A percentile compares a stretch with the other conserved stretches of the same genome.
These are phyloP conservation scores for Malacoctenus gilli DNA, from an alignment of 2,797 vertebrate species.

Conservation along the genomic window DNA sequence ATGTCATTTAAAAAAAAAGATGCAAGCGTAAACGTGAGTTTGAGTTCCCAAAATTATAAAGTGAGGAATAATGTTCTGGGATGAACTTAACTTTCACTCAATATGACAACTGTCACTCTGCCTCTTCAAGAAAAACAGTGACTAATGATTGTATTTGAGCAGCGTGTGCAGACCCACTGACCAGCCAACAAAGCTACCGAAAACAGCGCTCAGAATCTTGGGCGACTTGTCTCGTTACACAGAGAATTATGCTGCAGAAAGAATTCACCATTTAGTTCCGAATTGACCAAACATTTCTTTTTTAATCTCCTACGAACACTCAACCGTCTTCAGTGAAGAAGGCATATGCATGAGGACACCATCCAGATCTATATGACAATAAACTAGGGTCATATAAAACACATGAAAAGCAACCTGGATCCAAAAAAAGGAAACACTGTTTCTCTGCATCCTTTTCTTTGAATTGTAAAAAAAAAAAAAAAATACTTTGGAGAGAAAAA, in stretches of 20 bases:
- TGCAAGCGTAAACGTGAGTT: too few relatives aligned
- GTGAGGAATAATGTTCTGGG: neutral
- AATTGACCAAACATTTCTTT: too few relatives aligned
- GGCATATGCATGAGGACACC: conserved; percentile 4
- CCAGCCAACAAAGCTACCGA: neutral
- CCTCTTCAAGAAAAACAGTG: conserved; percentile 6
- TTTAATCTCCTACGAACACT: too few relatives aligned
- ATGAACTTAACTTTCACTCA: neutral
- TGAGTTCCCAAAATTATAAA: too few relatives aligned
- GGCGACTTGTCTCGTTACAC: too few relatives aligned
- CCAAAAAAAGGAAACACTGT: neutral
- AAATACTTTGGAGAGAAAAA: conserved; percentile 10
- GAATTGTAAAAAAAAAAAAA: neutral
- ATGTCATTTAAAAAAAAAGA: too few relatives aligned
- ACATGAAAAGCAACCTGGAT: neutral
- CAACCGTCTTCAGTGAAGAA: conserved; percentile 4
- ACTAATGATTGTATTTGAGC: conserved; percentile 4
- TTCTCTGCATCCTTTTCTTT: too few relatives aligned
- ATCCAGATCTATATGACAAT: conserved; percentile 16
- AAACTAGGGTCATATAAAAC: too few relatives aligned
- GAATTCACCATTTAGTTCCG: too few relatives aligned
- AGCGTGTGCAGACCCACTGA: neutral
- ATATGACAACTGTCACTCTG: neutral
- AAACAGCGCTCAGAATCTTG: too few relatives aligned
- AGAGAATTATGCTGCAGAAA: too few relatives aligned